Percentiles rank a stretch among this genome's conserved stretches.
Conservation (phyloP, 2,797 vertebrate genomes). For the Falco peregrinus region DNA sequence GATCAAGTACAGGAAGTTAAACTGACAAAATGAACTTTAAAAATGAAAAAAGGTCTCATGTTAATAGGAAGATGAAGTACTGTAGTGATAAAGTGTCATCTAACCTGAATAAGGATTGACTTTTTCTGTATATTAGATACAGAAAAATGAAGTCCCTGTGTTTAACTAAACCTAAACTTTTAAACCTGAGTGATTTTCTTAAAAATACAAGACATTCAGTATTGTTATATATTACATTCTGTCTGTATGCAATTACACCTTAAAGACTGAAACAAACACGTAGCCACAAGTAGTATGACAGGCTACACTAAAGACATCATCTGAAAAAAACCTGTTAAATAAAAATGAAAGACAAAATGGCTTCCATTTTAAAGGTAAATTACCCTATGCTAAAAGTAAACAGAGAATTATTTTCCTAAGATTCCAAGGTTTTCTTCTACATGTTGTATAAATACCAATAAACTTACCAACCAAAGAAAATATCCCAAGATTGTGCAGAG, state of each 20-base stretch:
- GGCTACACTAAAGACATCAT: conserved; percentile 31
- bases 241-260: conserved; percentile 23
- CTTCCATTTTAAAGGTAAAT: conserved; percentile 22
- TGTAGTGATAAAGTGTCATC: neutral
- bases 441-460: conserved; percentile 73
- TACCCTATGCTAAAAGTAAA: conserved; percentile 37
- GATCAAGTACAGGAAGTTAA: neutral
- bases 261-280: conserved; percentile 25
- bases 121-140: conserved; percentile 1
- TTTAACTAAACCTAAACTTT: conserved; percentile 21
- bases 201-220: conserved; percentile 60
- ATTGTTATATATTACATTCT: conserved; percentile 42
- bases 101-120: conserved; percentile 34
- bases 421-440: conserved; percentile 48
- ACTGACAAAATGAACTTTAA: neutral
- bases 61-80: neutral
- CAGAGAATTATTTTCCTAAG: neutral
- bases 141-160: neutral
- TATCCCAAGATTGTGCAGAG: conserved; percentile 71
- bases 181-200: conserved; percentile 55
- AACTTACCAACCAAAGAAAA: conserved; percentile 80
- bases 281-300: conserved; percentile 1
- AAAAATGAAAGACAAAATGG: conserved; percentile 28
- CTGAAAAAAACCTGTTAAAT: conserved; percentile 7
- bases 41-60: neutral